Conservation (phyloP, 2,797 vertebrate species). For the Eutrigla gurnardus region DNA sequence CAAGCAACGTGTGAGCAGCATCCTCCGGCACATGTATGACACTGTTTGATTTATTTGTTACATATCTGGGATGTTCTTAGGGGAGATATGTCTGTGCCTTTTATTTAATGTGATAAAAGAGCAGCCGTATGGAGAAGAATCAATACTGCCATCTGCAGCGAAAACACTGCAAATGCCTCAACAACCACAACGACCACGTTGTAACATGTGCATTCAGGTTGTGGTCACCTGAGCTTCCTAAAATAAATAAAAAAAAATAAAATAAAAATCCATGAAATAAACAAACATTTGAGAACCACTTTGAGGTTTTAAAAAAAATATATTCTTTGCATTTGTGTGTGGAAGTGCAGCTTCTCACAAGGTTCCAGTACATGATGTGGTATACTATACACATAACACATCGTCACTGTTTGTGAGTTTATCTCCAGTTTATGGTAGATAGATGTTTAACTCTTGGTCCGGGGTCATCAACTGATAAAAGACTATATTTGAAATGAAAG, state of each 20-base stretch:
- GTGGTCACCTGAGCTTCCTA: too few relatives aligned
- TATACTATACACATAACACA: too few relatives aligned
- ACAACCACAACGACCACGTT: not conserved
- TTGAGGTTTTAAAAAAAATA: too few relatives aligned
- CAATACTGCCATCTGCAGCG: conserved; percentile 52
- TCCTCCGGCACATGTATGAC: not conserved
- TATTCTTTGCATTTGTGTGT: too few relatives aligned
- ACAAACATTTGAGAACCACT: too few relatives aligned
- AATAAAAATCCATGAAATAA: too few relatives aligned
- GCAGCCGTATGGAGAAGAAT: not conserved
- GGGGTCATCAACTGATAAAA: not conserved
- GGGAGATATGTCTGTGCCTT: not conserved
- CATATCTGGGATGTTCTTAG: not conserved
- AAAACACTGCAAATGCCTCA: conserved; percentile 4
- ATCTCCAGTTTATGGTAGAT: not conserved
- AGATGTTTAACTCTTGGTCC: not conserved
- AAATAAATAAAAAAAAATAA: too few relatives aligned
- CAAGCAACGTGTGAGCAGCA: not conserved
- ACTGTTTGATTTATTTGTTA: not conserved
- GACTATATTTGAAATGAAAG: not conserved
- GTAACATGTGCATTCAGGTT: not conserved
- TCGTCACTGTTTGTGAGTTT: not conserved
- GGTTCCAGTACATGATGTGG: too few relatives aligned
- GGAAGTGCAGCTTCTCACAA: too few relatives aligned
- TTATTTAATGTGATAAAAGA: not conserved